phyloP scores from a whole-genome alignment of 2,113 vertebrate genomes.

The Phrynosoma platyrhinos region DNA sequence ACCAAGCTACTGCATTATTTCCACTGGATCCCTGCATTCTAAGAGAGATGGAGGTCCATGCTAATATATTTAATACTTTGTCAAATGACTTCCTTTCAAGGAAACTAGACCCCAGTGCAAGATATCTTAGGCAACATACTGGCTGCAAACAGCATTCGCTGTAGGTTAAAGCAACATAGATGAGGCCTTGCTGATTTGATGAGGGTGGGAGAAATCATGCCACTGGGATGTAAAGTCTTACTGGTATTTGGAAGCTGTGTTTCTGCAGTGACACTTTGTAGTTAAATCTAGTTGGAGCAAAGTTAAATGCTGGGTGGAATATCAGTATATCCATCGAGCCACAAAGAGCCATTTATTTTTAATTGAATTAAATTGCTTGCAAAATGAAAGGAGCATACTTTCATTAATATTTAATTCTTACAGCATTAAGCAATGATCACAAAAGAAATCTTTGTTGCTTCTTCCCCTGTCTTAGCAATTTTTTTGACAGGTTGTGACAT shows the following conservation, averaged over 20 bases:
- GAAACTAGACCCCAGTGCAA: conserved; percentile 67
- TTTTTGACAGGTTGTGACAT: conserved; percentile 63
- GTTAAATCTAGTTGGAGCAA: conserved; percentile 69
- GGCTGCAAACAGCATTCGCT: conserved; percentile 53
- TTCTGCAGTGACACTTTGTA: conserved; percentile 63
- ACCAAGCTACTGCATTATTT: conserved; percentile 69
- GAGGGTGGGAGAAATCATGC: conserved; percentile 60
- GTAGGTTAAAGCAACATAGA: conserved; percentile 56
- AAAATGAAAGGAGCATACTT: conserved; percentile 86
- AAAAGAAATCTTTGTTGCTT: conserved; percentile 79
- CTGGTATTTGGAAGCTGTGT: conserved; percentile 52
- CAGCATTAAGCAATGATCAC: conserved; percentile 83
- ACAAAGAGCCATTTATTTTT: conserved; percentile 86
- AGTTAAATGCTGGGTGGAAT: conserved; percentile 76
- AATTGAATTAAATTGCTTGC: conserved; percentile 89
- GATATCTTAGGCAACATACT: conserved; percentile 63
- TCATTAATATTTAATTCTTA: conserved; percentile 87
- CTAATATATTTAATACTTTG: conserved; percentile 64
- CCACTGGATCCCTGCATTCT: conserved; percentile 55
- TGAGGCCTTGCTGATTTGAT: conserved; percentile 44
- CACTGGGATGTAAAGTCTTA: conserved; percentile 66
- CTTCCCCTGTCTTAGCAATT: conserved; percentile 66
- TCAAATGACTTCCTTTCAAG: conserved; percentile 69
- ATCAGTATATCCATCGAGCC: conserved; percentile 81
- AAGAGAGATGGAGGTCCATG: conserved; percentile 55